Percentiles rank a stretch among this genome's conserved stretches.
Conservation (phyloP, 2,888 invertebrate species). For the Mythimna impura region DNA sequence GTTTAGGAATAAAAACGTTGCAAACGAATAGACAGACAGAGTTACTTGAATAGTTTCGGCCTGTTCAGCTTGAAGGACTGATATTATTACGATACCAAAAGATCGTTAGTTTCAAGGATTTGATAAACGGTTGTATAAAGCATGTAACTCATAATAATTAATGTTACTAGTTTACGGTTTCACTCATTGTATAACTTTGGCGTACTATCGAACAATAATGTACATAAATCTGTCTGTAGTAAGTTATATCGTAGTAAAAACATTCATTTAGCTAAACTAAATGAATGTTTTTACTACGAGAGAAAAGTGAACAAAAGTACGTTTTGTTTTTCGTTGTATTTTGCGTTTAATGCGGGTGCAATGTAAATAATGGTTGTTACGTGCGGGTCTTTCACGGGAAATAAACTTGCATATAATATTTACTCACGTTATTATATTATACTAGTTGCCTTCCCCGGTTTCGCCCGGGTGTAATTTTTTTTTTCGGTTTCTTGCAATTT, state of each 20-base stretch:
- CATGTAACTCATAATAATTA: conserved; percentile 31
- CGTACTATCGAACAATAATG: conserved; percentile 12
- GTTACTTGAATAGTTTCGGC: background rate
- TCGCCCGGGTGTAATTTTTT: no score
- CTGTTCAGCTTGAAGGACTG: background rate
- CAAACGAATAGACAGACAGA: background rate
- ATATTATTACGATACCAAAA: background rate
- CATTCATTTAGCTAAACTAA: conserved; percentile 11
- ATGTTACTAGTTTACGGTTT: conserved; percentile 25
- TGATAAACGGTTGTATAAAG: conserved; percentile 9
- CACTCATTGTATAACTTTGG: conserved; percentile 22
- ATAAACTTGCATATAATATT: conserved; percentile 8
- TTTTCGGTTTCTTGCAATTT: no score
- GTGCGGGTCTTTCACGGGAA: conserved; percentile 4
- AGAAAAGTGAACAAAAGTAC: background rate
- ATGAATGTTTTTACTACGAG: conserved; percentile 6
- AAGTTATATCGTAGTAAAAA: conserved; percentile 7
- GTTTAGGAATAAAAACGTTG: background rate
- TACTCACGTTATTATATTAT: background rate
- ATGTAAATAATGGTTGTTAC: conserved; percentile 15
- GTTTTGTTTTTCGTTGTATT: conserved; percentile 20
- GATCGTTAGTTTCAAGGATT: conserved; percentile 29
- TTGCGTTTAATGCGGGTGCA: conserved; percentile 31
- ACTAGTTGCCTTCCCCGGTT: no score
- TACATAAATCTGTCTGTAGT: conserved; percentile 16